Evolutionary conservation across 2,888 invertebrate species (phyloP).

Genomic region (Erebia ligea): DNA sequence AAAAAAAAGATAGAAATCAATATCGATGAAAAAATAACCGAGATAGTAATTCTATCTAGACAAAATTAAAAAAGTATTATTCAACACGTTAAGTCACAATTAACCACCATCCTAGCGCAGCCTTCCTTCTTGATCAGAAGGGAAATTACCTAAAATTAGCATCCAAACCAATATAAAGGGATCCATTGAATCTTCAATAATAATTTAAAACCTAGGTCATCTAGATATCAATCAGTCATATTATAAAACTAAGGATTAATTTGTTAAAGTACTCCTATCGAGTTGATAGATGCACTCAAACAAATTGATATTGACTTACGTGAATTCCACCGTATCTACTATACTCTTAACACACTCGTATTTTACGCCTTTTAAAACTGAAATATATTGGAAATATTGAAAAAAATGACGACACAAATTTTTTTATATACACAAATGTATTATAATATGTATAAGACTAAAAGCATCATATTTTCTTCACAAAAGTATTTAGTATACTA

Average conservation of each 20-base stretch:
- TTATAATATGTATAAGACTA: too few relatives aligned
- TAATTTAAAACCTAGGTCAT: neutral
- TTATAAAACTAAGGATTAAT: conserved; percentile 2
- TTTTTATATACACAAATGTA: too few relatives aligned
- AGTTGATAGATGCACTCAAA: conserved; percentile 12
- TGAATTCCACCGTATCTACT: neutral
- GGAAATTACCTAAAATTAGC: too few relatives aligned
- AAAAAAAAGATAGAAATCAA: too few relatives aligned
- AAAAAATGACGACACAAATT: neutral
- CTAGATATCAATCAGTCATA: neutral
- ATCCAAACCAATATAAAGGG: too few relatives aligned
- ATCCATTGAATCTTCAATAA: too few relatives aligned
- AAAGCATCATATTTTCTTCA: too few relatives aligned
- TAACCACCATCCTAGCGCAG: too few relatives aligned
- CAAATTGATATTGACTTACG: conserved; percentile 3
- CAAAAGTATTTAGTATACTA: too few relatives aligned
- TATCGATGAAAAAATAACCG: neutral
- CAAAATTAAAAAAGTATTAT: neutral
- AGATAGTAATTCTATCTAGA: neutral
- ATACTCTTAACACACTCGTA: neutral
- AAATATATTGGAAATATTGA: neutral
- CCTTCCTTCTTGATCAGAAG: too few relatives aligned
- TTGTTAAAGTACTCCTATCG: neutral
- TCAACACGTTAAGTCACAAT: too few relatives aligned
- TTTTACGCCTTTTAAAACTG: neutral